Evolutionary conservation across 2,113 vertebrate species (phyloP).

Genomic region (Eclectus roratus): DNA sequence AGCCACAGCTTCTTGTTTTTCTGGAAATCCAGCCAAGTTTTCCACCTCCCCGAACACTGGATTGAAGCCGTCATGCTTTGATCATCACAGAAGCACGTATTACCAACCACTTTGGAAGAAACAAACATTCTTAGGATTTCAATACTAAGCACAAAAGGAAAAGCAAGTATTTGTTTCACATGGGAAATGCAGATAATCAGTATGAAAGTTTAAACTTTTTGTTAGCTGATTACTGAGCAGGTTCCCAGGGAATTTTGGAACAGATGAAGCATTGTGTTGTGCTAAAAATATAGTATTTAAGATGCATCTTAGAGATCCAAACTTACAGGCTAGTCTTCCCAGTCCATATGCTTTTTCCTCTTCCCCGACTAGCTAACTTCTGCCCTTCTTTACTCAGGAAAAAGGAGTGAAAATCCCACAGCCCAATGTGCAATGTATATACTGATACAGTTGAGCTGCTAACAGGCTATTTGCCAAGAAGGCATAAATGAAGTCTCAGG

Average conservation of each 20-base stretch:
- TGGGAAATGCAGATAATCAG: neutral
- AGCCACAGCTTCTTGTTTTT: neutral
- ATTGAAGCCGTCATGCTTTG: neutral
- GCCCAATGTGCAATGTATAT: neutral
- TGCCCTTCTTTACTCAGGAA: neutral
- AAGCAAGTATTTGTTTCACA: neutral
- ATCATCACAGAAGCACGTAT: neutral
- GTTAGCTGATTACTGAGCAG: neutral
- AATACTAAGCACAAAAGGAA: neutral
- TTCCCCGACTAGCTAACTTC: neutral
- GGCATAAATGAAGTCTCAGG: neutral
- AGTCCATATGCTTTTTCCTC: neutral
- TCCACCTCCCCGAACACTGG: neutral
- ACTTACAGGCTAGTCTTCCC: neutral
- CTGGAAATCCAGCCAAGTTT: neutral
- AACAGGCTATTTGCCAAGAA: neutral
- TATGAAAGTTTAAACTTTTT: neutral
- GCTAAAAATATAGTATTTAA: neutral
- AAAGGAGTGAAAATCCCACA: neutral
- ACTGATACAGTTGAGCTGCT: neutral
- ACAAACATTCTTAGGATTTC: neutral
- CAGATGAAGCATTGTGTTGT: rapidly evolving
- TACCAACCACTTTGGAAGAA: neutral
- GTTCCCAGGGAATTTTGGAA: neutral
- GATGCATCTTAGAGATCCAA: neutral